These are phyloP conservation scores for Xiphias gladius DNA, from an alignment of 2,113 vertebrate species.

Conservation along the genomic window DNA sequence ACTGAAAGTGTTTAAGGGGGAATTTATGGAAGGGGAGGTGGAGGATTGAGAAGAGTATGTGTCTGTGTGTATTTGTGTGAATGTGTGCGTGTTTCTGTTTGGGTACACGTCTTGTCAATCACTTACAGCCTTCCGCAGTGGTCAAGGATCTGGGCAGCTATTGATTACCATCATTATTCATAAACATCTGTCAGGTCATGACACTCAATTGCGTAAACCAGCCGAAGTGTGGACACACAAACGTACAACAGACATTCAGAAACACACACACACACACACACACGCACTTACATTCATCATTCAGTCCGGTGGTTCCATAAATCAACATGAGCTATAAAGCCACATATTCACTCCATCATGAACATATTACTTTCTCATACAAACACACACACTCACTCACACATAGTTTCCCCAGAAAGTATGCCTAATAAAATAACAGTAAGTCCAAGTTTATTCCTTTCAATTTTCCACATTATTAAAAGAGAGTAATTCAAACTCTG, in stretches of 20 bases:
- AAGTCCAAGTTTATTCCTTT: slow-evolving; percentile 1
- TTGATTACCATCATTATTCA: slow-evolving; percentile 43
- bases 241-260: slow-evolving; percentile 1
- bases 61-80: not conserved
- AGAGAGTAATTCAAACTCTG: not conserved
- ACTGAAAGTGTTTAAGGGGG: slow-evolving; percentile 9
- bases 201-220: not conserved
- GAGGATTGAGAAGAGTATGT: not conserved
- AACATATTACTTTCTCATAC: not conserved
- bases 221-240: not conserved
- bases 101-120: not conserved
- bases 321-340: slow-evolving; percentile 34
- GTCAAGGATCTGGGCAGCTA: slow-evolving; percentile 34
- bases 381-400: not conserved
- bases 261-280: not conserved
- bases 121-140: slow-evolving; percentile 1
- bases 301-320: slow-evolving; percentile 18
- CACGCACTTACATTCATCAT: slow-evolving; percentile 3
- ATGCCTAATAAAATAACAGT: not conserved
- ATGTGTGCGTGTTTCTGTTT: not conserved
- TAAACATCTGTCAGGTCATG: slow-evolving; percentile 33
- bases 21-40: not conserved
- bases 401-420: not conserved
- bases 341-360: slow-evolving; percentile 27
- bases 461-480: slow-evolving; percentile 28